Conservation (phyloP, 2,113 vertebrate genomes). For the Trogon melanurus region DNA sequence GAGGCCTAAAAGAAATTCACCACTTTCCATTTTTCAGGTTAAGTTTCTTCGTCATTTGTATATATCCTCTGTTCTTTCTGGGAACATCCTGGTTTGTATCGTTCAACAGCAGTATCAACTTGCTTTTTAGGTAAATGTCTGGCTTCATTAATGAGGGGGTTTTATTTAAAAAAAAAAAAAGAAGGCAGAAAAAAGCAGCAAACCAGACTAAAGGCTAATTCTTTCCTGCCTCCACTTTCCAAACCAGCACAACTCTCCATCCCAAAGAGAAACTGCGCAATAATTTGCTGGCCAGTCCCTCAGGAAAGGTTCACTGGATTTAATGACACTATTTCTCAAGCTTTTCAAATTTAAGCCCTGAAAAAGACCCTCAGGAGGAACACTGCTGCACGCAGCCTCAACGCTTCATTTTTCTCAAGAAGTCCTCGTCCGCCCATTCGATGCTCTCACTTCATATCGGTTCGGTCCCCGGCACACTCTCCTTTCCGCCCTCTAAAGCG, state of each 20-base stretch:
- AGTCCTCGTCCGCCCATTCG: neutral
- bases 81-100: neutral
- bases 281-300: neutral
- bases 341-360: neutral
- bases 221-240: neutral
- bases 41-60: neutral
- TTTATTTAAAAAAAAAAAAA: neutral
- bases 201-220: neutral
- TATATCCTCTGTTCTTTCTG: neutral
- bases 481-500: neutral
- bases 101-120: neutral
- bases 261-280: neutral
- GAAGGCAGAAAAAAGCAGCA: no score
- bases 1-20: neutral
- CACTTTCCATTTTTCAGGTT: neutral
- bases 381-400: neutral
- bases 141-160: neutral
- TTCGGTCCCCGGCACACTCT: neutral
- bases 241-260: neutral
- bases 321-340: neutral
- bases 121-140: neutral
- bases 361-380: neutral
- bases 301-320: neutral
- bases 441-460: neutral
- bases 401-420: neutral